phyloP scores from a whole-genome alignment of 2,888 invertebrate genomes.

The Heteropelma amictum region DNA sequence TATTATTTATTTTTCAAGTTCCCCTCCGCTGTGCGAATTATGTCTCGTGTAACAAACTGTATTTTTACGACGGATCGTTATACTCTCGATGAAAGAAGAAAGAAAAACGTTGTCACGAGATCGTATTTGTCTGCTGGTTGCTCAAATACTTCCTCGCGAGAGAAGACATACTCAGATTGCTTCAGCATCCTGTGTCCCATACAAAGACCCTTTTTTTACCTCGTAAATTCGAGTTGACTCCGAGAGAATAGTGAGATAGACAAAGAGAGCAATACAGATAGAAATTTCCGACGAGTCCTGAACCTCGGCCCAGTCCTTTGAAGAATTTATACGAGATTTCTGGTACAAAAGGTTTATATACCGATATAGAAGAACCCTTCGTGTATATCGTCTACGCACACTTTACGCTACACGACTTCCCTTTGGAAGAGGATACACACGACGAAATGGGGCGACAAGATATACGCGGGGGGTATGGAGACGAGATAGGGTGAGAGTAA shows the following conservation, averaged over 20 bases:
- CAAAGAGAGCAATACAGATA: neutral
- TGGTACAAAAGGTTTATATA: constrained; percentile 49
- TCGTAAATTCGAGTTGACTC: no score
- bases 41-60: no score
- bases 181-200: neutral
- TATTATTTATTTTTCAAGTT: constrained; percentile 19
- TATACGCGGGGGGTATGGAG: neutral
- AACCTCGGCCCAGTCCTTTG: constrained; percentile 49
- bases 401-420: constrained; percentile 6
- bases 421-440: constrained; percentile 45
- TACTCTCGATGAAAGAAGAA: no score
- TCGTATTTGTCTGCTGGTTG: constrained; percentile 16
- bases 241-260: neutral
- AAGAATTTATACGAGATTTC: constrained; percentile 57
- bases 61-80: no score
- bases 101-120: neutral
- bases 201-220: neutral
- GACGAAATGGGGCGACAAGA: constrained; percentile 24
- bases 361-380: constrained; percentile 16
- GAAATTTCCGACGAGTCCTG: constrained; percentile 19
- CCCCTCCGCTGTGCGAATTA: neutral
- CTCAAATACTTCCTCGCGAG: constrained; percentile 6
- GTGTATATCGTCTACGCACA: constrained; percentile 8
- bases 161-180: constrained; percentile 22
- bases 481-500: constrained; percentile 50